Evolutionary conservation across 2,113 vertebrate species (phyloP).

Genomic region (Columba janthina): DNA sequence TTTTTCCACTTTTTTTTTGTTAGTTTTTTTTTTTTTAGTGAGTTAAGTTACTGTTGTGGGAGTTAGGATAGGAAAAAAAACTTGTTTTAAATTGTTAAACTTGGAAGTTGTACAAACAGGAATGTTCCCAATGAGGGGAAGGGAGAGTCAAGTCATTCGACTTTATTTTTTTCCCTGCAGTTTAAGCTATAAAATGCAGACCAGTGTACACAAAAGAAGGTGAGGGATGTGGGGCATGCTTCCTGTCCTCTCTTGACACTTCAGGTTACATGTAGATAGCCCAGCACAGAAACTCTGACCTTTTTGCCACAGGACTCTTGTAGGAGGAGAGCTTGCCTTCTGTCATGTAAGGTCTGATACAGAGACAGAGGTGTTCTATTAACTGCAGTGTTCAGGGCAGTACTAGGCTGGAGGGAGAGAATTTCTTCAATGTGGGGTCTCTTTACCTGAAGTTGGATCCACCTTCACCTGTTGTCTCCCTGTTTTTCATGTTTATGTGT

Average conservation of each 20-base stretch:
- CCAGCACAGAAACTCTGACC: background rate
- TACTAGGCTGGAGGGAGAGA: rapidly evolving
- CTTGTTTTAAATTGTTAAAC: background rate
- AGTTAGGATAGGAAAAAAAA: background rate
- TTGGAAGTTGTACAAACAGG: background rate
- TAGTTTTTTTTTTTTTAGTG: background rate
- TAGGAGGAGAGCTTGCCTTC: background rate
- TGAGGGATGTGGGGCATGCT: background rate
- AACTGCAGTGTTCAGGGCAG: background rate
- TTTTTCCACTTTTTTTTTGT: background rate
- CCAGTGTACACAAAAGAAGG: background rate
- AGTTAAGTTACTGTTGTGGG: background rate
- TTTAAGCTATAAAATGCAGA: background rate
- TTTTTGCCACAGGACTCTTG: background rate
- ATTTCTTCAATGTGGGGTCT: background rate
- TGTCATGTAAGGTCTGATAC: background rate
- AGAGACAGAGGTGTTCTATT: background rate
- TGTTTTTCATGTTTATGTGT: background rate
- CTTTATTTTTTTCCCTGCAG: background rate
- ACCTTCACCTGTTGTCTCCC: background rate
- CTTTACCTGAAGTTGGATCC: background rate
- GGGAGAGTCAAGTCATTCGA: background rate
- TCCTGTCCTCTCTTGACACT: background rate
- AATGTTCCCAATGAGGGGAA: background rate
- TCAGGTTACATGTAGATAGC: rapidly evolving